phyloP scores from a whole-genome alignment of 2,888 invertebrate species.

The Steinernema carpocapsae region DNA sequence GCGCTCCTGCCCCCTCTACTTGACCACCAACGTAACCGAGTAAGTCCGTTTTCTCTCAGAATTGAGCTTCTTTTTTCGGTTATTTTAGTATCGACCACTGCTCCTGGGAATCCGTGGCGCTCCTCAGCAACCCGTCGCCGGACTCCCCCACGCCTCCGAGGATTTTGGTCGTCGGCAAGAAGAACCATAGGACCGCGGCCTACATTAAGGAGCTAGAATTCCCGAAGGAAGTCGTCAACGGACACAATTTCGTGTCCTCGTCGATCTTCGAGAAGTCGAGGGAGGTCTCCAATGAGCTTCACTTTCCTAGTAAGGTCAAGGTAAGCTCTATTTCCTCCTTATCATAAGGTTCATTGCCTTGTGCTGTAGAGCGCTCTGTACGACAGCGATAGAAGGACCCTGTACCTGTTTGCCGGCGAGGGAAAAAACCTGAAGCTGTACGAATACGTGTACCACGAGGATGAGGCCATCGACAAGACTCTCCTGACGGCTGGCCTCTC shows the following conservation, averaged over 20 bases:
- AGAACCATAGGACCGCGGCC: neutral
- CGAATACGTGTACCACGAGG: neutral
- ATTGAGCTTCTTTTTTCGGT: neutral
- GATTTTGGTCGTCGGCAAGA: neutral
- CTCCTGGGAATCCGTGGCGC: neutral
- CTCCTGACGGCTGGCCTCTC: neutral
- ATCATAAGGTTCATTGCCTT: neutral
- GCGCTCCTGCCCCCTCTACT: neutral
- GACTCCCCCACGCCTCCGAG: neutral
- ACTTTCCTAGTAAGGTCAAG: neutral
- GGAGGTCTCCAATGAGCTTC: neutral
- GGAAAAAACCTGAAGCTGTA: neutral
- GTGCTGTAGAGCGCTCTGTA: neutral
- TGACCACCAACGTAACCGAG: neutral
- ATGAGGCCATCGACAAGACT: neutral
- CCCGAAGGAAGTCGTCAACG: neutral
- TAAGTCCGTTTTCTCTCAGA: neutral
- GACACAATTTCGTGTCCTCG: neutral
- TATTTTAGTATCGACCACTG: neutral
- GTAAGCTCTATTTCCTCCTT: neutral
- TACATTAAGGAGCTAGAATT: neutral
- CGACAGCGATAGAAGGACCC: neutral
- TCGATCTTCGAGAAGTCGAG: neutral
- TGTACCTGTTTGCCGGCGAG: neutral
- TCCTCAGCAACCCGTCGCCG: neutral